Evolutionary conservation across 2,797 vertebrate genomes (phyloP).

Genomic region (Fundulus diaphanus): DNA sequence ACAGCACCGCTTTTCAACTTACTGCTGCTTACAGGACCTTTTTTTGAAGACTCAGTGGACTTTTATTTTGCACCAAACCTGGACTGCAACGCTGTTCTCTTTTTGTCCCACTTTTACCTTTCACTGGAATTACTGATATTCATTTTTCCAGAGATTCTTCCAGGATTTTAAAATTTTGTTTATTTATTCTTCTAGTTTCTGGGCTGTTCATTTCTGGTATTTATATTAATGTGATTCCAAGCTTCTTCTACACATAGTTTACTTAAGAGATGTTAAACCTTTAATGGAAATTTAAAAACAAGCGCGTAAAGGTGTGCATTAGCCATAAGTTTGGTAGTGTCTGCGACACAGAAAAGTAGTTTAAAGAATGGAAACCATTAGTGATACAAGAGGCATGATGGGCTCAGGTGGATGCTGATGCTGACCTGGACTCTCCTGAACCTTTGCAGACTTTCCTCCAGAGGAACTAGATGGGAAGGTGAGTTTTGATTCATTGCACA

Average conservation of each 20-base stretch:
- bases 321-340: neutral
- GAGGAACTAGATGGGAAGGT: constrained; percentile 61
- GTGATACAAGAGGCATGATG: constrained; percentile 19
- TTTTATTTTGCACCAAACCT: constrained; percentile 29
- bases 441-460: constrained; percentile 41
- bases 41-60: constrained; percentile 28
- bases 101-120: constrained; percentile 29
- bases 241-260: constrained; percentile 9
- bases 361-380: constrained; percentile 34
- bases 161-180: constrained; percentile 9
- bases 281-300: constrained; percentile 17
- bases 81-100: constrained; percentile 48
- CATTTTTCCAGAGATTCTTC: constrained; percentile 1
- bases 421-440: constrained; percentile 44
- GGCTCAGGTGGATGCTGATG: constrained; percentile 67
- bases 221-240: constrained; percentile 7
- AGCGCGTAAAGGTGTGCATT: constrained; percentile 38
- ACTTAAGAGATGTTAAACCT: constrained; percentile 26
- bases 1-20: constrained; percentile 53
- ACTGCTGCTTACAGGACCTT: constrained; percentile 45
- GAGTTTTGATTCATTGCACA: constrained; percentile 40
- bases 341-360: neutral
- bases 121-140: constrained; percentile 46
- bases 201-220: neutral
- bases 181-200: constrained; percentile 2